Base-by-base conservation (phyloP, 1,140 invertebrate species). In the Drosophila tropicalis region DNA sequence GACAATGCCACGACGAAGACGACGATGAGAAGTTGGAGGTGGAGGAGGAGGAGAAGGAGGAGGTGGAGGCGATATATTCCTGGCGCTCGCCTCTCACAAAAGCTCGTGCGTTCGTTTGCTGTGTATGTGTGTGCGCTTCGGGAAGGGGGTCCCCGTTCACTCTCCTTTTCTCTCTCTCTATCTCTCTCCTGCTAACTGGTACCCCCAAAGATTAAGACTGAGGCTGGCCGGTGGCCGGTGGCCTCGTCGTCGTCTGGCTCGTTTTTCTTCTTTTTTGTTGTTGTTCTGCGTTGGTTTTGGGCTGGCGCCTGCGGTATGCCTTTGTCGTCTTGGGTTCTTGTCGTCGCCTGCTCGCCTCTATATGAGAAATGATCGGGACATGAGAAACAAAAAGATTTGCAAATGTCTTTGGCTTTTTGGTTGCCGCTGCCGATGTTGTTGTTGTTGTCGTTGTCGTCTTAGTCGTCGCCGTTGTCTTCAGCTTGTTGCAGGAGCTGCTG, bases 341-440 rank as follows among this genome's bases (percentile, higher is more conserved):
- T 76, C 77, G 77, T 76, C 73, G 70, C 74, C 72, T 72, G 85
- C 85, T 82, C 67, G 84, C 79, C 76, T 70, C 57, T 76, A 80
- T 91, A 91, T 91, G 89, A 91, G 89, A 91, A 91, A 91, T 89
- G 89, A 90, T 91, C 89, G 79, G 56, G 84, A 91, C 89, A 91
- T 85, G 79, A 78, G 84, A 91, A 91, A 91, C 89, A 91, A 91
- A 91, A 91, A 91, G 89, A 91, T 90, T 90, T 85, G 86, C 85
- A 90, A 90, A 90, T 85, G 85, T 90, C 85, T 89, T 89, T 89
- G 74, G 84, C 84, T 87, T 87, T 87, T 89, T 70, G 79, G 80
- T 61, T 84, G 84, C 83, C 82, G 82, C 74, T 80, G 75, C 54
- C 66, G 65, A 39, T 51, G 19, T 17, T 62, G 65, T 40, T 32